phyloP scores from a whole-genome alignment of 2,888 invertebrate genomes.

The Phaonia tiefii region DNA sequence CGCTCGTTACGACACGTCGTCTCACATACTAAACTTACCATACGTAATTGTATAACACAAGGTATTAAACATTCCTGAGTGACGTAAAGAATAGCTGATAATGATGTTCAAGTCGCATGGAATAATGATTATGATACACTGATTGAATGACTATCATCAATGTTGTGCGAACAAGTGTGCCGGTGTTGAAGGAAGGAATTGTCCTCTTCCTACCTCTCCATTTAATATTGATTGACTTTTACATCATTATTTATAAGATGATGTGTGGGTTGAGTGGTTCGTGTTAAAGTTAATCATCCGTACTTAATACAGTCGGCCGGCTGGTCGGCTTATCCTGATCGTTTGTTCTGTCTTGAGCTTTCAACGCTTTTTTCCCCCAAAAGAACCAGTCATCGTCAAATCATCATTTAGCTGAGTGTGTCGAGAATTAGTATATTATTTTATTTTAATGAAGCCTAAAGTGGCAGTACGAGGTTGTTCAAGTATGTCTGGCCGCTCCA shows the following conservation, averaged over 20 bases:
- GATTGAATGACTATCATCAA: background rate
- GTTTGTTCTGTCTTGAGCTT: slow-evolving; percentile 19
- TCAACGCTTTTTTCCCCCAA: slow-evolving; percentile 36
- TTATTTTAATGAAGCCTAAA: slow-evolving; percentile 48
- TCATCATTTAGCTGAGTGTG: slow-evolving; percentile 53
- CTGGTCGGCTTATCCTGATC: slow-evolving; percentile 14
- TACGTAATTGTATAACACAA: too few species aligned
- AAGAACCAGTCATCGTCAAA: slow-evolving; percentile 25
- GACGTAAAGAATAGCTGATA: too few species aligned
- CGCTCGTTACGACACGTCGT: too few species aligned
- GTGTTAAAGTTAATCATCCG: slow-evolving; percentile 58
- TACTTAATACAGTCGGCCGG: slow-evolving; percentile 19
- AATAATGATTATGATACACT: slow-evolving; percentile 6
- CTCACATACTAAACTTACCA: too few species aligned
- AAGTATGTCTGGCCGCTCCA: slow-evolving; percentile 52
- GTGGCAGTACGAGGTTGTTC: too few species aligned
- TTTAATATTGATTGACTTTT: slow-evolving; percentile 45
- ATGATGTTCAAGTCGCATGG: slow-evolving; percentile 32
- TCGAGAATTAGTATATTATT: slow-evolving; percentile 35
- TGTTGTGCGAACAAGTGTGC: slow-evolving; percentile 52
- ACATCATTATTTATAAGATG: slow-evolving; percentile 10
- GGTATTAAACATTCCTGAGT: too few species aligned
- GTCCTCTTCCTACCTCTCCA: background rate
- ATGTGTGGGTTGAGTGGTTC: slow-evolving; percentile 35
- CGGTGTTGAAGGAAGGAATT: background rate